These are phyloP conservation scores for Axinella damicornis DNA, from an alignment of 37 sponge, comb jelly and placozoan species.

Conservation along the genomic window DNA sequence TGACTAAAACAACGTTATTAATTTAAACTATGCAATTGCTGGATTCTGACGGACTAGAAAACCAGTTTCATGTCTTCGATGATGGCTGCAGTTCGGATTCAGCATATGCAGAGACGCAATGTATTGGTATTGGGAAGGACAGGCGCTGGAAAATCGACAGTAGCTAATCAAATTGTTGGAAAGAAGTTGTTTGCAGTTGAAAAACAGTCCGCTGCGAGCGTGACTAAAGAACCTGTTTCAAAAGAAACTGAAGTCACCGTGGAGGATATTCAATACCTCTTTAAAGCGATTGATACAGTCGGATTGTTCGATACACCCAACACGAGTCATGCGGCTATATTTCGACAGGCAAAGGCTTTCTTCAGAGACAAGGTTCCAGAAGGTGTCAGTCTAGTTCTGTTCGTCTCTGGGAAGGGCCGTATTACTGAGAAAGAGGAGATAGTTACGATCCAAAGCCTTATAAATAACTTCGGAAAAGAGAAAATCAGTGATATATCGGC, in stretches of 20 bases:
- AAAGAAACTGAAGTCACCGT: background rate
- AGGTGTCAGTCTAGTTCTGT: background rate
- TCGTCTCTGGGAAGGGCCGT: background rate
- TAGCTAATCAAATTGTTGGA: constrained; percentile 12
- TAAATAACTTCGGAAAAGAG: background rate
- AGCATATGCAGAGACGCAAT: no score
- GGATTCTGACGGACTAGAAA: no score
- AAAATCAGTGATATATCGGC: constrained; percentile 2
- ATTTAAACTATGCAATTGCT: no score
- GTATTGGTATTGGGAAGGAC: background rate
- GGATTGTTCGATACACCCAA: constrained; percentile 9
- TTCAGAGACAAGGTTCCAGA: no score
- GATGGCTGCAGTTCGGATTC: no score
- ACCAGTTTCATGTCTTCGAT: no score
- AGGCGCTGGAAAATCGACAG: constrained; percentile 17
- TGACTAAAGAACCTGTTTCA: no score
- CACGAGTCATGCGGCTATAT: no score
- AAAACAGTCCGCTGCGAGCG: background rate
- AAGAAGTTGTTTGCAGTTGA: background rate
- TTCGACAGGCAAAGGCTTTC: no score
- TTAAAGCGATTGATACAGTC: background rate
- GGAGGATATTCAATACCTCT: background rate
- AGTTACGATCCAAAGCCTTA: background rate
- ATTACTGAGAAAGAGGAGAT: background rate
- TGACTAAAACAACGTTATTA: no score